Conservation (phyloP, 2,797 vertebrate genomes). For the Limnodromus scolopaceus region DNA sequence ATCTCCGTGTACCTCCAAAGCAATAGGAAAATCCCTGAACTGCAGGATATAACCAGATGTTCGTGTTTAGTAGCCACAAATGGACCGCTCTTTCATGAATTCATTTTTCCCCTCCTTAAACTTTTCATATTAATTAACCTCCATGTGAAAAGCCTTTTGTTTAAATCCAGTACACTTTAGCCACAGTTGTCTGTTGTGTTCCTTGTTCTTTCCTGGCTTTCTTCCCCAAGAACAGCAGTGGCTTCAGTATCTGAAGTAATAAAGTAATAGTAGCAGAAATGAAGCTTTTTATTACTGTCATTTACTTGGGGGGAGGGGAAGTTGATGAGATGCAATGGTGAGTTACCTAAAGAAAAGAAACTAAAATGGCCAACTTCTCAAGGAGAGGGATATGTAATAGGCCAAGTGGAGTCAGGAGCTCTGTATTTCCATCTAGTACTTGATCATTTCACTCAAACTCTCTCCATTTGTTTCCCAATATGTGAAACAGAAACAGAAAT, state of each 20-base stretch:
- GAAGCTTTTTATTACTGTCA: background rate
- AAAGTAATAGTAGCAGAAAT: background rate
- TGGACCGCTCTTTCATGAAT: background rate
- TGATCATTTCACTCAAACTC: background rate
- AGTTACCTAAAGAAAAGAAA: background rate
- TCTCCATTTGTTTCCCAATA: background rate
- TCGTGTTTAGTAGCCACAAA: background rate
- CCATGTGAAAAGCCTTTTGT: background rate
- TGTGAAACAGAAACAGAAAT: background rate
- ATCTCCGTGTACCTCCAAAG: background rate
- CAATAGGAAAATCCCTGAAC: background rate
- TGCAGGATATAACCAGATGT: background rate
- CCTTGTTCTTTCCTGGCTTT: background rate
- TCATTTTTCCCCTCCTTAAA: background rate
- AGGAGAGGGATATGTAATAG: background rate
- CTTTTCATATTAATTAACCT: background rate
- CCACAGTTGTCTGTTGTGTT: background rate
- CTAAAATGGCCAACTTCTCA: background rate
- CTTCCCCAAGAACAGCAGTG: background rate
- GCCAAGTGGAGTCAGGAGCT: background rate
- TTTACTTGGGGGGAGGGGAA: background rate
- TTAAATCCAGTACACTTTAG: background rate
- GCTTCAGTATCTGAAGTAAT: background rate
- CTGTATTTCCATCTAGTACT: background rate
- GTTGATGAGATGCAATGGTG: background rate